Conservation (phyloP, 1,140 invertebrate species). For the Caenorhabditis latens region DNA sequence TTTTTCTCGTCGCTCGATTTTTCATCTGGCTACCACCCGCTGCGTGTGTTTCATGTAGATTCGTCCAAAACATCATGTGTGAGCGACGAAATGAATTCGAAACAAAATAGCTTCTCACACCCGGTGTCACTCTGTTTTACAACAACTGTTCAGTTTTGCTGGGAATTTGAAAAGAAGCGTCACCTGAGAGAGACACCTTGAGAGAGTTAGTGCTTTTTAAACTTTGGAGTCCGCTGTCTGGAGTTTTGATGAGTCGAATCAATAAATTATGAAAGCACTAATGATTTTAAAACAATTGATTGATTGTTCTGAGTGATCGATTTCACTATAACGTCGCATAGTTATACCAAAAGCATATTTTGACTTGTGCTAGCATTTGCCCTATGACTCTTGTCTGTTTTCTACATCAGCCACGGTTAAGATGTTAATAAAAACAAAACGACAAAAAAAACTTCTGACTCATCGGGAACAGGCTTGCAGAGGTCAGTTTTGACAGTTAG, state of each 20-base stretch:
- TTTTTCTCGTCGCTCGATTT: not conserved
- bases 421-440: not conserved
- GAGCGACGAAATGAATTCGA: slow-evolving; percentile 25
- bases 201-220: slow-evolving; percentile 1
- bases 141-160: slow-evolving; percentile 43
- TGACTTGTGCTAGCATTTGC: not conserved
- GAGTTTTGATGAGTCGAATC: slow-evolving; percentile 29
- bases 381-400: not conserved
- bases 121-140: slow-evolving; percentile 22
- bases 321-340: too few species aligned
- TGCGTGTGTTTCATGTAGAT: slow-evolving; percentile 42
- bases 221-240: slow-evolving; percentile 11
- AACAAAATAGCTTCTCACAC: slow-evolving; percentile 54
- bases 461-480: not conserved
- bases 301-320: not conserved
- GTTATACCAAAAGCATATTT: too few species aligned
- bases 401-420: not conserved
- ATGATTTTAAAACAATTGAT: not conserved
- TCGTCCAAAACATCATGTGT: slow-evolving; percentile 38
- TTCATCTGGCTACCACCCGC: slow-evolving; percentile 45
- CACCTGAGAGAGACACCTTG: not conserved
- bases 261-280: not conserved
- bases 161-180: slow-evolving; percentile 10
- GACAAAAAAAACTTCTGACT: slow-evolving; percentile 27
- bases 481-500: not conserved